phyloP scores from a whole-genome alignment of 2,113 vertebrate genomes.

The Cinclus cinclus region DNA sequence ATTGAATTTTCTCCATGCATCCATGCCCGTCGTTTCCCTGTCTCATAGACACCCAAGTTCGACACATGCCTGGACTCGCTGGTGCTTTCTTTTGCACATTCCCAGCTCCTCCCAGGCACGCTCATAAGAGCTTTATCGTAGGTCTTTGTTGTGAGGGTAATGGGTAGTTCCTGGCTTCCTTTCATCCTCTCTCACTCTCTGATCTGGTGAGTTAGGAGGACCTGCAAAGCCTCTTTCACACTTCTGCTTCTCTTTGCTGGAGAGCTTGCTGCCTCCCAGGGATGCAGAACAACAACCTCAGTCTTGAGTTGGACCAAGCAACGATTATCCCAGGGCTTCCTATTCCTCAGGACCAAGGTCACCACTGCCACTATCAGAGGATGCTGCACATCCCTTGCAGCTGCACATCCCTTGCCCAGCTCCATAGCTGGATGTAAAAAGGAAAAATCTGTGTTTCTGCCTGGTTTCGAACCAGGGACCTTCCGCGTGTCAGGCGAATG shows the following conservation, averaged over 20 bases:
- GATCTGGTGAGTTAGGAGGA: conserved; percentile 32
- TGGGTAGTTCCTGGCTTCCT: conserved; percentile 61
- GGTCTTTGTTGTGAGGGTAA: conserved; percentile 68
- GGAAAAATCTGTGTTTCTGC: neutral
- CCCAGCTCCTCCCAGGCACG: conserved; percentile 61
- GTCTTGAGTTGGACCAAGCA: neutral
- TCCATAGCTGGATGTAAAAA: neutral
- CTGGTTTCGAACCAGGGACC: conserved; percentile 63
- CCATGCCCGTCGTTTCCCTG: neutral
- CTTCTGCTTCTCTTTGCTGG: neutral
- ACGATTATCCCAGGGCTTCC: neutral
- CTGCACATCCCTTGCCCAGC: neutral
- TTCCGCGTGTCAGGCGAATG: conserved; percentile 33
- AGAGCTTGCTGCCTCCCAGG: neutral
- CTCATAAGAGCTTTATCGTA: conserved; percentile 66
- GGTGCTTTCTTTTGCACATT: conserved; percentile 48
- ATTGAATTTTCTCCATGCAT: neutral
- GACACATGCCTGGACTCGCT: conserved; percentile 16
- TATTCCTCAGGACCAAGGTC: neutral
- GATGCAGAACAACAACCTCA: neutral
- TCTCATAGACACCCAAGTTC: conserved; percentile 27
- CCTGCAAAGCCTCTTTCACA: neutral
- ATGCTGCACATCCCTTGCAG: neutral
- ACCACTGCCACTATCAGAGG: neutral
- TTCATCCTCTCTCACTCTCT: conserved; percentile 58